Evolutionary conservation across 2,888 invertebrate genomes (phyloP), one percentile per base, ranked within the genome.

Genomic region (Chouioia cunea): DNA sequence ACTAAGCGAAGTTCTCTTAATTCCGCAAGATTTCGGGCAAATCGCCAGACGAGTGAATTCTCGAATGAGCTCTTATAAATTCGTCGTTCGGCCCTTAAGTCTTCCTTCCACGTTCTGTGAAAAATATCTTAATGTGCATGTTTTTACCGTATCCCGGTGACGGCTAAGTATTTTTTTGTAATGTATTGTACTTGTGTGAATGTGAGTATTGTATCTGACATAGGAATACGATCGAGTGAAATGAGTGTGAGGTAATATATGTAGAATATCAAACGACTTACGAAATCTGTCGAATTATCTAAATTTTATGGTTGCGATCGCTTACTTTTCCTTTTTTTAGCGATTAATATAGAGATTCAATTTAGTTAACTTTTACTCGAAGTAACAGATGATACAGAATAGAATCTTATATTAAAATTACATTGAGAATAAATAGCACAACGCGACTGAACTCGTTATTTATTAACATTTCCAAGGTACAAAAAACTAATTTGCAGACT

Each of bases 31-130:
- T 23, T 15, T 36, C 75, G 79, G 80, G 80, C 79, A 77, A 72
- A 54, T 58, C 63, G 79, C 80, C 80, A 81, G 76, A 18, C 22
- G 12, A 73, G 46, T 71, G 59, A 60, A 66, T 73, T 70, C 75
- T 70, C 74, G 76, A 76, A 76, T 70, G 75, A 71, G 73, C 70
- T 75, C 76, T 79, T 77, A 79, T 78, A 80, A 80, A 80, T 80
- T 77, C 76, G 67, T 74, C 52, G 58, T 57, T 47, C 53, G 54
- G 36, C 58, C 63, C 56, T 73, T 54, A 22, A 66, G 57, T 57
- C 43, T 27, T 53, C 47, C n/a, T 54, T 23, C 16, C n/a, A 10
- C 27, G 2, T 18, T 0, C 36, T 0, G 16, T 18, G n/a, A n/a
- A n/a, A n/a, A n/a, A n/a, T n/a, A n/a, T n/a, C 20, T 10, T 18